Evolutionary conservation across 2,797 vertebrate species (phyloP).

Genomic region (Chelonia mydas): DNA sequence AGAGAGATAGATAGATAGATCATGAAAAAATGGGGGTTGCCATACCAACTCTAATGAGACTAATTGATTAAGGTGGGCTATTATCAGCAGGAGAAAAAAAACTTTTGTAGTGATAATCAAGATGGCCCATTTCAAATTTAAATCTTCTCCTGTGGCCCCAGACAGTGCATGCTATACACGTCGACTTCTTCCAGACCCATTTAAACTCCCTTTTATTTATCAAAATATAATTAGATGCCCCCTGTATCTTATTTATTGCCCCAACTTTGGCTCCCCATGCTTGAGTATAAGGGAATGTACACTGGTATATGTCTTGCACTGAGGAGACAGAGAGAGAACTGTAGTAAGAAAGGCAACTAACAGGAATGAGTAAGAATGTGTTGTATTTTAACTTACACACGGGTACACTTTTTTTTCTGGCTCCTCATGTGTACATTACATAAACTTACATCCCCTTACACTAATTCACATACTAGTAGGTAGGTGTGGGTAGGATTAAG

Average conservation of each 20-base stretch:
- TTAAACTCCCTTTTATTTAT: not conserved
- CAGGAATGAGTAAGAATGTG: not conserved
- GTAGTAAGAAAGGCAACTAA: not conserved
- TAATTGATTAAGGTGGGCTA: too few species aligned
- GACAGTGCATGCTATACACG: not conserved
- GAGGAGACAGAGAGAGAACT: not conserved
- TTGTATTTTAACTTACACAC: not conserved
- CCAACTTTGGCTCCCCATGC: not conserved
- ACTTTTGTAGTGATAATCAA: too few species aligned
- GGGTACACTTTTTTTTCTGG: not conserved
- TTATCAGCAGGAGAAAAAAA: too few species aligned
- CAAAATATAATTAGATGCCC: not conserved
- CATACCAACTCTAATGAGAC: too few species aligned
- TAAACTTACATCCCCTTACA: not conserved
- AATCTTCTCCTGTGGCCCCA: not conserved
- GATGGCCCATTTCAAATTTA: not conserved
- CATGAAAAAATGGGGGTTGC: too few species aligned
- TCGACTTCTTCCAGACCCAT: not conserved
- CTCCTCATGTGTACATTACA: not conserved
- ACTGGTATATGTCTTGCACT: not conserved
- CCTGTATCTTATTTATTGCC: not conserved
- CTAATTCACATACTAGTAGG: not conserved
- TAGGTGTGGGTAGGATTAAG: not conserved
- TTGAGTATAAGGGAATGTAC: not conserved
- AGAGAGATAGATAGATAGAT: too few species aligned